Evolutionary conservation across 2,888 invertebrate species (phyloP), one percentile per base, ranked within the genome.

Genomic region (Neoascia interrupta): DNA sequence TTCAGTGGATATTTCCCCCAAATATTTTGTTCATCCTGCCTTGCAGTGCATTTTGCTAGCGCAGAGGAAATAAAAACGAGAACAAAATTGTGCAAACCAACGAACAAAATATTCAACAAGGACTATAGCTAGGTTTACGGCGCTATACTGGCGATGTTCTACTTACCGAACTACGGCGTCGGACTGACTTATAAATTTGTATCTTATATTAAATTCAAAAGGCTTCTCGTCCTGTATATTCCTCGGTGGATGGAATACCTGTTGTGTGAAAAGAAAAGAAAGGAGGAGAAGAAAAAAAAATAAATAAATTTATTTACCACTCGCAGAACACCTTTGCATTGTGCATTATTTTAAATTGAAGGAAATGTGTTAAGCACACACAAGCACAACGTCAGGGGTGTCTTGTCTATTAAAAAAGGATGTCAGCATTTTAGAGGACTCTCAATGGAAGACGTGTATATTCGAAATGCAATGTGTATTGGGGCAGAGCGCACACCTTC

Each of bases 141-240:
- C 51, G 41, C 72, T 64, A n/a, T n/a, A 39, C 34, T 28, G 58
- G n/a, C 58, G 54, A 51, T 81, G 81, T 54, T 64, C 76, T 61
- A 84, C 88, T 88, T 84, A 91, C 92, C 92, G 91, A 43, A 95
- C 95, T 31, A 94, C 92, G 19, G 95, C 95, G 85, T 95, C 95
- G 82, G 93, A 92, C 82, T 93, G 92, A 72, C 94, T 92, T 72
- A 96, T 92, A 89, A 95, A 95, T 87, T 95, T 93, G 90, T 95
- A 96, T 49, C 95, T 91, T 83, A 96, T 90, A 49, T 92, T 92
- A 87, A 96, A 94, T 84, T 94, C 93, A 87, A 96, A 95, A n/a
- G 94, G 93, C 73, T 93, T 92, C 47, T 91, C 92, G 81, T 93
- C 92, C n/a, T 93, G 92, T 63, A 86, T 82, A 13, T 93, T 92